These are phyloP conservation scores for Athalia cordata DNA, from an alignment of 2,888 invertebrate genomes.

Conservation along the genomic window DNA sequence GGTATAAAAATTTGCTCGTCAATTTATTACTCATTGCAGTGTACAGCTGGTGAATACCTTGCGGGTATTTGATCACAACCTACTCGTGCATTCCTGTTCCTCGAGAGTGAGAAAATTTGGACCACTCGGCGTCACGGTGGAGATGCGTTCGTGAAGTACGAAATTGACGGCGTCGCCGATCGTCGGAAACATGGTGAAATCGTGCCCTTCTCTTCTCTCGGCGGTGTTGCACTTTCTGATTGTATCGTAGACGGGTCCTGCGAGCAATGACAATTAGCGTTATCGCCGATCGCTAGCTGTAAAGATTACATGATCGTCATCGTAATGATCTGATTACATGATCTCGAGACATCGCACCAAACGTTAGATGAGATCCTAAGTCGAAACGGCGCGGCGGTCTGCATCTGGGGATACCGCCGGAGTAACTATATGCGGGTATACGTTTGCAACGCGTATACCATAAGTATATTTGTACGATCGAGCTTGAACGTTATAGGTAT, in stretches of 20 bases:
- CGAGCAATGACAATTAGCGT: slow-evolving; percentile 47
- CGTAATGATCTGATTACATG: not conserved
- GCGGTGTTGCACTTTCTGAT: slow-evolving; percentile 78
- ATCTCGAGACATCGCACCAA: not conserved
- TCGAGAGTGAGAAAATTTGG: not conserved
- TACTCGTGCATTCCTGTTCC: slow-evolving; percentile 20
- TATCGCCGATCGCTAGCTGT: not conserved
- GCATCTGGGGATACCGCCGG: no score
- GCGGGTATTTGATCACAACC: not conserved
- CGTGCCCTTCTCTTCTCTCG: slow-evolving; percentile 75
- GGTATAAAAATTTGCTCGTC: no score
- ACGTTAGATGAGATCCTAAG: no score
- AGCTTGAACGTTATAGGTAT: no score
- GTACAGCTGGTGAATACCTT: not conserved
- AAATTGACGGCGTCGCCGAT: slow-evolving; percentile 81
- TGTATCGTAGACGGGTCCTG: slow-evolving; percentile 81
- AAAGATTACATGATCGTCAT: not conserved
- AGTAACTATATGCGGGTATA: no score
- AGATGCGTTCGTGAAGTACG: slow-evolving; percentile 61
- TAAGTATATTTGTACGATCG: no score
- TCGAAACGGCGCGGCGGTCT: no score
- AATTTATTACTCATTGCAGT: not conserved
- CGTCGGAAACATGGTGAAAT: slow-evolving; percentile 80
- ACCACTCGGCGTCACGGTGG: slow-evolving; percentile 53
- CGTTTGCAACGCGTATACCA: no score